Evolutionary conservation across 2,888 invertebrate genomes (phyloP), one percentile per base, ranked within the genome.

Genomic region (Lathronympha strigana): DNA sequence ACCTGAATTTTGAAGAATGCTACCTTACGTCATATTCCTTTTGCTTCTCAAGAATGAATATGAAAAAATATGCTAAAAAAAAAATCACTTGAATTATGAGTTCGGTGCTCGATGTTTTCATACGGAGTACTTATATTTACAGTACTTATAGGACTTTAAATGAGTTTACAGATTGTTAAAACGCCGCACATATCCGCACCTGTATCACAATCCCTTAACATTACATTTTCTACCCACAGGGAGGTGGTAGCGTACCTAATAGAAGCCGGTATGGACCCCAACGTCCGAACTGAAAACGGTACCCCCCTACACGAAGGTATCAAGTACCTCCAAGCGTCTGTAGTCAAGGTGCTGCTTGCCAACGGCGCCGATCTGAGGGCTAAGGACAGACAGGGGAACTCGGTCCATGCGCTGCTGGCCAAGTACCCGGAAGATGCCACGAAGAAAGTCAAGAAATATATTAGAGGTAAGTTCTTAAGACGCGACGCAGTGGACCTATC

Each of bases 301-400:
- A 97, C 97, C 5, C 97, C 98, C 0, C 93, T 99, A 68, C 98
- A 98, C 90, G 98, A 98, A 83, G 98, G 98, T 0, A 98, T 98
- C 0, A 93, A 97, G 23, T 98, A 96, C 83, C 98, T 98, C 17
- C 98, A 98, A 86, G 95, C 96, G 72, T 96, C 97, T 66, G 97
- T 98, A 17, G 98, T 97, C 21, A 93, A 95, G 61, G 94, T 96
- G 0, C 93, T 98, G 36, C 90, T 98, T 15, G 95, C 96, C 69
- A 94, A 95, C 73, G 97, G 97, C 0, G 96, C 97, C 19, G 96
- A 98, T 83, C 92, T 97, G 45, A 94, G 94, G 68, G 95, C 97
- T 49, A 94, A 95, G 23, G 97, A 99, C 82, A 93, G 94, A 8
- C 94, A 95, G 70, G 95, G 96, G 66, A 95, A 95, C 81, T 98